A percentile compares a stretch with the other conserved stretches of the same genome.
Evolutionary conservation across 1,140 invertebrate genomes (phyloP).

Genomic region (Ctenoplectra terminalis): DNA sequence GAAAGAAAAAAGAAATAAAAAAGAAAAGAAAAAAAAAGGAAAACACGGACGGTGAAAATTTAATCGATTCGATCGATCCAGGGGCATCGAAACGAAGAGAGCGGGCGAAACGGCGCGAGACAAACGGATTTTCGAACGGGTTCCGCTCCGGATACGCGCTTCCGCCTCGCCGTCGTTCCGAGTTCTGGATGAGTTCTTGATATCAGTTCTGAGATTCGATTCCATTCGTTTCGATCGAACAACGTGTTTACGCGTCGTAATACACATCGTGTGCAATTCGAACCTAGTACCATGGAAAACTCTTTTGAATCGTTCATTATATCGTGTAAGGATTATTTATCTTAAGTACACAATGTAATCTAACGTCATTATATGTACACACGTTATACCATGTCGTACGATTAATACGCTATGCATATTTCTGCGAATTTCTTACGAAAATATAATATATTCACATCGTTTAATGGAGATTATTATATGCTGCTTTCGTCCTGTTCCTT

Average conservation of each 20-base stretch:
- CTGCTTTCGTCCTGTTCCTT: slow-evolving; percentile 2
- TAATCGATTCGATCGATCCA: background rate
- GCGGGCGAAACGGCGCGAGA: background rate
- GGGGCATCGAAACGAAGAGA: background rate
- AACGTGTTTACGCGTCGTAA: slow-evolving; percentile 32
- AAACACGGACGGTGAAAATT: background rate
- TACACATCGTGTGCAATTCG: slow-evolving; percentile 37
- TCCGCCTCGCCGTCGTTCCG: slow-evolving; percentile 12
- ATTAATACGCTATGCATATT: slow-evolving; percentile 63
- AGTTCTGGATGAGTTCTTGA: background rate
- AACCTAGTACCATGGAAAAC: slow-evolving; percentile 28
- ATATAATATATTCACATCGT: slow-evolving; percentile 61
- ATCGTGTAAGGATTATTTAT: slow-evolving; percentile 49
- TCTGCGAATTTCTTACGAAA: slow-evolving; percentile 76
- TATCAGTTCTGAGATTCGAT: slow-evolving; percentile 34
- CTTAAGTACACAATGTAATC: slow-evolving; percentile 54
- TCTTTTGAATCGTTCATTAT: slow-evolving; percentile 52
- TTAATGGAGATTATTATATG: slow-evolving; percentile 30
- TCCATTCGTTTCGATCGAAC: slow-evolving; percentile 1
- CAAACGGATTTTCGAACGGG: background rate
- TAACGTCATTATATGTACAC: slow-evolving; percentile 61
- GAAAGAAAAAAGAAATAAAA: background rate
- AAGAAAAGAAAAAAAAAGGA: too few relatives aligned
- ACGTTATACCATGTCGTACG: slow-evolving; percentile 54
- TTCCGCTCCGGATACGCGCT: background rate